Evolutionary conservation across 2,888 invertebrate genomes (phyloP), one percentile per base, ranked within the genome.

Genomic region (Calliphora vomitoria): DNA sequence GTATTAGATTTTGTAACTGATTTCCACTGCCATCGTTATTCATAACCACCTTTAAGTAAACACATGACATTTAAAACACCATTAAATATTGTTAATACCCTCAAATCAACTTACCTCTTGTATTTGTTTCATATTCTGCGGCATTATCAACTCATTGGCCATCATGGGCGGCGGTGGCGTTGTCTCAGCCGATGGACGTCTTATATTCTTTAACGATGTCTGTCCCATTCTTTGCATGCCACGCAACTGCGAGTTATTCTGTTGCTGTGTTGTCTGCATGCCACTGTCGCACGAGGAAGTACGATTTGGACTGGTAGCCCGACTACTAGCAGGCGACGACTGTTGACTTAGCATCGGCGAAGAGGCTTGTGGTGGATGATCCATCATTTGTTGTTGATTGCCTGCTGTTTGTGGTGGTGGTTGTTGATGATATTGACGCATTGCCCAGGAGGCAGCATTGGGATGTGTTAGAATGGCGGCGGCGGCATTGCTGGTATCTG

Each of bases 321-420:
- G 95, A 90, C 97, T 97, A 92, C 96, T 97, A 86, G 96, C 96
- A 66, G 97, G 97, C 64, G 97, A 97, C 75, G 96, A 96, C 90
- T 95, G 95, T 89, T 95, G 95, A 91, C 96, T 96, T 92, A 96
- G 95, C 93, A 96, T 95, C 13, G 97, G 97, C 71, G 97, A 96
- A 87, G 95, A 94, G 75, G 96, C 95, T 89, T 92, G 93, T 13
- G 95, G 94, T 68, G 95, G 95, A 91, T 95, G 91, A 90, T 89
- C 84, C 58, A 85, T 80, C 66, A 84, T 72, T 64, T 87, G 84
- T 69, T 87, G 84, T 20, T 76, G 87, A 72, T 78, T 74, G 15
- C 82, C 74, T 60, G 53, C 69, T 53, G 64, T 20, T 72, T 20
- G 69, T 75, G 88, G 82, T 18, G 87, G 72, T 58, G 90, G 78